A percentile compares a stretch with the other conserved stretches of the same genome.
phyloP scores from a whole-genome alignment of 1,140 invertebrate genomes.

The Ruditapes philippinarum region DNA sequence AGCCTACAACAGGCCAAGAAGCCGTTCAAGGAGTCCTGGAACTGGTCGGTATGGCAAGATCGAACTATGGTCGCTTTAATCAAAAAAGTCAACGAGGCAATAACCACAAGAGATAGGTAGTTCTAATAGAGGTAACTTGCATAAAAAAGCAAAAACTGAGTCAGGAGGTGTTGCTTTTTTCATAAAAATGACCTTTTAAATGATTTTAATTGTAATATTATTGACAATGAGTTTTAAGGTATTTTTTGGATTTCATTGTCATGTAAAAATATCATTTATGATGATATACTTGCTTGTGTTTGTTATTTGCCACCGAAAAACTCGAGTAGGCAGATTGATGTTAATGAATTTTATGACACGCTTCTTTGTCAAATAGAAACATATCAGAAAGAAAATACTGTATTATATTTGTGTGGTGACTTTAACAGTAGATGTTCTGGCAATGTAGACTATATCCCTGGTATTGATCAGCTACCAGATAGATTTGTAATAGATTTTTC shows the following conservation, averaged over 20 bases:
- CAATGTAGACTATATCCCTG: neutral
- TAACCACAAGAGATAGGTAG: neutral
- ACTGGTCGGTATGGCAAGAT: neutral
- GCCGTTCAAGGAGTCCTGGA: neutral
- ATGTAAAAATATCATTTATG: neutral
- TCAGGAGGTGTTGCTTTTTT: slow-evolving; percentile 51
- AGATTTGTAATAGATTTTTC: neutral
- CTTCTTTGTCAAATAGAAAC: neutral
- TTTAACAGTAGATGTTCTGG: slow-evolving; percentile 42
- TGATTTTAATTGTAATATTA: slow-evolving; percentile 53
- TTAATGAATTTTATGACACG: slow-evolving; percentile 15
- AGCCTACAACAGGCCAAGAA: neutral
- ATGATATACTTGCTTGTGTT: slow-evolving; percentile 13
- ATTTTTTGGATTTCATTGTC: slow-evolving; percentile 23
- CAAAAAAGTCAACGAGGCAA: neutral
- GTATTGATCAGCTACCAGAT: neutral
- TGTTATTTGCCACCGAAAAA: slow-evolving; percentile 34
- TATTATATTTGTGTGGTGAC: slow-evolving; percentile 20
- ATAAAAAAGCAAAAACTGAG: slow-evolving; percentile 36
- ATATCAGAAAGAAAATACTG: slow-evolving; percentile 24
- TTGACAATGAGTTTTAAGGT: slow-evolving; percentile 72
- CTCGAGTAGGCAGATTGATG: slow-evolving; percentile 13
- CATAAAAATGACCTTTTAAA: slow-evolving; percentile 33
- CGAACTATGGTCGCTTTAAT: no score
- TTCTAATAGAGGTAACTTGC: slow-evolving; percentile 33